Base-by-base conservation (phyloP, 2,888 invertebrate genomes). In the Sarcophaga carnaria region DNA sequence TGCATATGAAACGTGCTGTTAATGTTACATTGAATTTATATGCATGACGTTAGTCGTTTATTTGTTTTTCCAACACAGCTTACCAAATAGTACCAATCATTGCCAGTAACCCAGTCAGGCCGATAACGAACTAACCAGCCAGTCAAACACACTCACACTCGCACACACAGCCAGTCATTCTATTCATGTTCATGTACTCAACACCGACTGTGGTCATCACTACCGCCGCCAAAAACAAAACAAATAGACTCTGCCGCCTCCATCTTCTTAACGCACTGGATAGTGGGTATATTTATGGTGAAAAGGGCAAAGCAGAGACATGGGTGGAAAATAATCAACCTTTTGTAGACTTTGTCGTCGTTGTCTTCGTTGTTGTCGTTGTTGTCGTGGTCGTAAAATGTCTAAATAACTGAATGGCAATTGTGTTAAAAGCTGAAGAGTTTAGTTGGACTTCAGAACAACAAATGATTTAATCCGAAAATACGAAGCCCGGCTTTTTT, bases 1-100 rank as follows among this genome's bases (percentile, higher is more conserved):
- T 87, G 87, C 84, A 84, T 87, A 87, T 82, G 84, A 87, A 87
- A 87, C 87, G 87, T 87, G 87, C 84, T 87, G 80, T 77, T 85
- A 85, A 86, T 87, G 81, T 84, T 81, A 82, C 87, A 87, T 80
- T 71, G 81, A 79, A 84, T 83, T 83, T 83, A 72, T 86, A 77
- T 86, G 74, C 86, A 83, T 83, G 74, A 80, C 79, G 84, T 87
- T 87, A 70, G 63, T 81, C 76, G 84, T 84, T 78, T 87, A 81
- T 87, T 83, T 87, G 83, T 81, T 81, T 83, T 86, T 60, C 60
- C 74, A 77, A 84, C 63, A 74, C 78, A 83, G 71, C 78, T 71
- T 69, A 66, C 60, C 59, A 64, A 78, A 22, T 49, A 76, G 49
- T 66, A 80, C 64, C 63, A 75, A 80, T 69, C 76, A 71, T 79